Conservation (phyloP, 2,113 vertebrate species). For the Tragulus kanchil region DNA sequence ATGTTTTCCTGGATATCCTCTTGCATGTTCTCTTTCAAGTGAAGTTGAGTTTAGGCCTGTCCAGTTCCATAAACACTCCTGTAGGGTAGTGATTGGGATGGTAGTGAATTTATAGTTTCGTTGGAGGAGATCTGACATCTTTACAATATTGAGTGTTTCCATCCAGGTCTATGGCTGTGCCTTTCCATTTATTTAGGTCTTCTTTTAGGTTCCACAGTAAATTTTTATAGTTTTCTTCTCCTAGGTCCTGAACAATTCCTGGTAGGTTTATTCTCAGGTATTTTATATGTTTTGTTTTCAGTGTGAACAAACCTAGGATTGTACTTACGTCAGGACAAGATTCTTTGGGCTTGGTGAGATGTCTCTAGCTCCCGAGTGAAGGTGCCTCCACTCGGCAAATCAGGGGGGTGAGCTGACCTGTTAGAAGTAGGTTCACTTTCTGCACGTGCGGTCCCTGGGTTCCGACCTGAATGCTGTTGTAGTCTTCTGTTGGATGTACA, state of each 20-base stretch:
- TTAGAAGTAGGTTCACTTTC: not conserved
- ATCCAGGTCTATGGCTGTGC: constrained; percentile 32
- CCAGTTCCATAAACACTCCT: not conserved
- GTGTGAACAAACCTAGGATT: not conserved
- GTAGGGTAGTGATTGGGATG: not conserved
- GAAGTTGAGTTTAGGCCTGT: not conserved
- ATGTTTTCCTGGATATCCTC: not conserved
- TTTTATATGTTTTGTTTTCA: not conserved
- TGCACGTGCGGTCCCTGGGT: accelerated
- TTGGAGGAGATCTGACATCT: constrained; percentile 65
- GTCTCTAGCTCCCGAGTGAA: not conserved
- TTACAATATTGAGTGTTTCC: constrained; percentile 54
- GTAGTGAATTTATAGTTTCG: constrained; percentile 54
- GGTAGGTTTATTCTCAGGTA: constrained; percentile 32
- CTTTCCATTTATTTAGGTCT: constrained; percentile 59
- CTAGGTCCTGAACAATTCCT: constrained; percentile 44
- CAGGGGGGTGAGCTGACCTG: accelerated
- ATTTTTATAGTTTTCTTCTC: constrained; percentile 70
- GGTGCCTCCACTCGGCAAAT: not conserved
- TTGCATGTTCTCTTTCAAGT: constrained; percentile 36
- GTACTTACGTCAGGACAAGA: not conserved
- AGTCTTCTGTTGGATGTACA: not conserved
- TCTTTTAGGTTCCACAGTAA: constrained; percentile 61
- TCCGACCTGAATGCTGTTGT: not conserved
- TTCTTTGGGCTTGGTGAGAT: not conserved